A percentile compares a stretch with the other conserved stretches of the same genome.
phyloP scores from a whole-genome alignment of 2,797 vertebrate species.

The Synaphobranchus kaupii region DNA sequence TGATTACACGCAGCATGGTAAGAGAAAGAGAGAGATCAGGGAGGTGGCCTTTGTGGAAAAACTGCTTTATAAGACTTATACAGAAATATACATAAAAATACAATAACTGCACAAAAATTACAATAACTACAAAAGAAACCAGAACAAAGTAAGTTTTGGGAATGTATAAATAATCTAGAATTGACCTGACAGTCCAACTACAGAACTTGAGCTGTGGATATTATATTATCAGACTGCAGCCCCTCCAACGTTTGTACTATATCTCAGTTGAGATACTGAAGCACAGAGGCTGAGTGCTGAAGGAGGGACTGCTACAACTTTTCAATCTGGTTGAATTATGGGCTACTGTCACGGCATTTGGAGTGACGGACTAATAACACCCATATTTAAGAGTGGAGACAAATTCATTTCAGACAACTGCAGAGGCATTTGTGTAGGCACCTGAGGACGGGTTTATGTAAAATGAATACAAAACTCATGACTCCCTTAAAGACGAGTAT shows the following conservation, averaged over 20 bases:
- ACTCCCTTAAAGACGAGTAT: neutral
- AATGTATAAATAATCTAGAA: neutral
- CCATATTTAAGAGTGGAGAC: neutral
- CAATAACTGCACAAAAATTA: neutral
- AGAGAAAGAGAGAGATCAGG: conserved; percentile 17
- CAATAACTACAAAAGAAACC: neutral
- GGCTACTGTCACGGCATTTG: neutral
- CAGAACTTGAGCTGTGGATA: neutral
- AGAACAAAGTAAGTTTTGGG: neutral
- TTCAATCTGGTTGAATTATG: neutral
- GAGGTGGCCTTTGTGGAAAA: neutral
- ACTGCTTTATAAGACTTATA: neutral
- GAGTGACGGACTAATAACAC: neutral
- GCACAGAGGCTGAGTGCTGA: neutral
- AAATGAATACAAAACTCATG: neutral
- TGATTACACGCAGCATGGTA: neutral
- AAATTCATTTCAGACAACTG: neutral
- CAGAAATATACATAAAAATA: neutral
- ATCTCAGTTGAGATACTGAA: neutral
- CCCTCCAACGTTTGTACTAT: neutral
- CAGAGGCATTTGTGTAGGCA: neutral
- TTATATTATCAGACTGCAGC: neutral
- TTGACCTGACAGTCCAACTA: neutral
- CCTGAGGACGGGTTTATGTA: neutral
- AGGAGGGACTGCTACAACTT: neutral